phyloP scores from a whole-genome alignment of 2,888 invertebrate species.

The Athalia circularis region DNA sequence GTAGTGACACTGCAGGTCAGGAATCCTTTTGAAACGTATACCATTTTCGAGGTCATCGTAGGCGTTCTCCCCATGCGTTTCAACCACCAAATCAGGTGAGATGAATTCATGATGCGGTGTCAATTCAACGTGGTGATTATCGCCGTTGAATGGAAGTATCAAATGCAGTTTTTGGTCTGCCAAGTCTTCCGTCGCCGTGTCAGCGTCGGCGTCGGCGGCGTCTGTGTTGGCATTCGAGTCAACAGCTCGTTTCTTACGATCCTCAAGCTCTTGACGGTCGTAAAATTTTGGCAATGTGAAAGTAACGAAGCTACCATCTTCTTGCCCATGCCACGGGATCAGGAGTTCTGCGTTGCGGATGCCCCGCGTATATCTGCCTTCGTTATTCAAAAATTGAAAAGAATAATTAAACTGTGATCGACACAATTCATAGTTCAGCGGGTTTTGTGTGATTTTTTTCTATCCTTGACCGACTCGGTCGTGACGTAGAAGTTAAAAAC shows the following conservation, averaged over 20 bases:
- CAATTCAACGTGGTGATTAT: slow-evolving; percentile 74
- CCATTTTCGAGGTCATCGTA: slow-evolving; percentile 72
- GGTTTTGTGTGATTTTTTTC: too few species aligned
- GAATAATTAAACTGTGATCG: not conserved
- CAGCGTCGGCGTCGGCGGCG: slow-evolving; percentile 13
- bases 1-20: slow-evolving; percentile 75
- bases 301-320: slow-evolving; percentile 73
- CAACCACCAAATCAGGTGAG: slow-evolving; percentile 81
- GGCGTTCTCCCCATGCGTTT: slow-evolving; percentile 77
- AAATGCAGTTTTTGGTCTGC: slow-evolving; percentile 63
- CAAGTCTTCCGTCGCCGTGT: slow-evolving; percentile 15
- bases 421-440: too few species aligned
- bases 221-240: slow-evolving; percentile 34
- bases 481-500: not conserved
- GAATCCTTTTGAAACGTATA: slow-evolving; percentile 59
- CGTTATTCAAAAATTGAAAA: slow-evolving; percentile 8
- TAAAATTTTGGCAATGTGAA: slow-evolving; percentile 75
- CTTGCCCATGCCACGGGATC: slow-evolving; percentile 74
- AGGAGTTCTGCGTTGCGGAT: slow-evolving; percentile 73
- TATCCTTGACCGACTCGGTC: not conserved
- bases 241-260: slow-evolving; percentile 58
- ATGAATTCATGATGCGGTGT: slow-evolving; percentile 76
- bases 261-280: slow-evolving; percentile 60
- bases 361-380: slow-evolving; percentile 75
- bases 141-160: slow-evolving; percentile 64